Base-by-base conservation (phyloP, 2,888 invertebrate species). In the Hirtodrosophila histrioides region DNA sequence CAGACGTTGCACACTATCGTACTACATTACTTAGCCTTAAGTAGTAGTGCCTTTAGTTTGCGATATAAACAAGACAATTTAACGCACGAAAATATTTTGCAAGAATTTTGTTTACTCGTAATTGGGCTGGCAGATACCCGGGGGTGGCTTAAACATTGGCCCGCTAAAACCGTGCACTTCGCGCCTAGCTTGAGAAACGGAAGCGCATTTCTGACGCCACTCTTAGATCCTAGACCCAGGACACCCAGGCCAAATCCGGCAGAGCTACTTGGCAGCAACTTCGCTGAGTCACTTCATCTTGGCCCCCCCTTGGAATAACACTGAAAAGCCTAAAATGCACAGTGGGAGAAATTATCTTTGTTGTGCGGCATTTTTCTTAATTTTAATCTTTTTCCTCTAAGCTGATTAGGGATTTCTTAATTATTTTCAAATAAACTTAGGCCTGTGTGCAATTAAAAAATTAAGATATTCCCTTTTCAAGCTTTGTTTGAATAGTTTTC, bases 151-250 rank as follows among this genome's bases (percentile, higher is more conserved):
- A 12, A 44, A 31, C 24, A 51, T 9, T 45, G 57, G 44, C 27
- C 9, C 53, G 51, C 40, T 53, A 44, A 74, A 74, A 78, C 78
- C 78, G 78, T 78, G 54, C 78, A 68, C 46, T 78, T 74, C 51
- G 40, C 75, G 69, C 78, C 74, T 50, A 11, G 23, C 36, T 48
- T 23, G 50, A 67, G 48, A 56, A 67, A 56, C 33, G 61, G 36
- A 67, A 74, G 57, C 74, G 61, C 73, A 78, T 73, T 78, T 50
- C 31, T 23, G 24, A 23, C 51, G 39, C 33, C 27, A 31, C 33
- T 7, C 46, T 51, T 46, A n/a, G 17, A 8, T 9, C 9, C 41
- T 6, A 5, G 27, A 31, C 4, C 8, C 17, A 31, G 29, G 9
- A 23, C 48, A 3, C 7, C 4, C 4, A 3, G 27, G 27, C 36